phyloP scores from a whole-genome alignment of 1,140 invertebrate genomes.

The Helicoverpa zea region DNA sequence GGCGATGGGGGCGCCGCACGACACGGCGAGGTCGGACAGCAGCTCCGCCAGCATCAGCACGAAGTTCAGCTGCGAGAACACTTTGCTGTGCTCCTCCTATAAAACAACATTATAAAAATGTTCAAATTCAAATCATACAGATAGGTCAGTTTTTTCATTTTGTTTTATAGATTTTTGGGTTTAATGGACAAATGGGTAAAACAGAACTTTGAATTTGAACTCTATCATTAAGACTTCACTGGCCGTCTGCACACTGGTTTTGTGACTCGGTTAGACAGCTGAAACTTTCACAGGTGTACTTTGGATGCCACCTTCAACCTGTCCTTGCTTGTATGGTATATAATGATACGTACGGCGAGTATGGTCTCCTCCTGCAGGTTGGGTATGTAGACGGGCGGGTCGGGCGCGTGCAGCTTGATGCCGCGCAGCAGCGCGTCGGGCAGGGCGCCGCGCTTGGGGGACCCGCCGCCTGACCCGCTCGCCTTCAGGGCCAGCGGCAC shows the following conservation, averaged over 20 bases:
- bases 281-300: background rate
- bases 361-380: slow-evolving; percentile 98
- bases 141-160: background rate
- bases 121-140: background rate
- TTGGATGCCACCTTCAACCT: background rate
- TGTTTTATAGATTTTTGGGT: too few relatives aligned
- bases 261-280: too few relatives aligned
- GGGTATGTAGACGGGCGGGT: slow-evolving; percentile 94
- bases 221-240: too few relatives aligned
- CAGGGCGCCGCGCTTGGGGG: slow-evolving; percentile 90
- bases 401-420: slow-evolving; percentile 81
- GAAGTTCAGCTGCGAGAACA: slow-evolving; percentile 83
- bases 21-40: slow-evolving; percentile 79
- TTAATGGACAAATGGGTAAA: too few relatives aligned
- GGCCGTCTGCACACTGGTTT: too few relatives aligned
- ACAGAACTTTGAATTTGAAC: too few relatives aligned
- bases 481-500: slow-evolving; percentile 87
- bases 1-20: slow-evolving; percentile 80
- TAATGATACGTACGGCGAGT: slow-evolving; percentile 90
- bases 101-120: background rate
- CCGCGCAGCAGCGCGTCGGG: slow-evolving; percentile 88
- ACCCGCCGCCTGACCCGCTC: slow-evolving; percentile 91
- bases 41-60: slow-evolving; percentile 82
- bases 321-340: background rate
- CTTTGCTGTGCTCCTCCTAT: slow-evolving; percentile 84